Evolutionary conservation across 2,888 invertebrate species (phyloP).

Genomic region (Carpatolechia fugitivella): DNA sequence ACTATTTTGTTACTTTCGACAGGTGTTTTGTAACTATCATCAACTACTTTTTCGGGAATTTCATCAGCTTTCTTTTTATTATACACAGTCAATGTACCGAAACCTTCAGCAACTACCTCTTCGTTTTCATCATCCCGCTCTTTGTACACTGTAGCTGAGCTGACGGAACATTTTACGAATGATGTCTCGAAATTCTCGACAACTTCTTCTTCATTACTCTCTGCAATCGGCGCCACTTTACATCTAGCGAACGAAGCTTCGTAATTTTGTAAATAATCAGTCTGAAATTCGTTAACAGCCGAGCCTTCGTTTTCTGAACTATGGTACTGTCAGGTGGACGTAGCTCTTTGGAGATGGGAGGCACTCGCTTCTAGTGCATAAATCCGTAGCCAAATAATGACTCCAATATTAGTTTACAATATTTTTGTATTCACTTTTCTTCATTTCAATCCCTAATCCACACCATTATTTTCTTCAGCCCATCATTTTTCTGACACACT

Average conservation of each 20-base stretch:
- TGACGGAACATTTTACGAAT: not conserved
- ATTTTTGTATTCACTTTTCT: no score
- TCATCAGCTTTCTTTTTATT: not conserved
- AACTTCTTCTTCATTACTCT: not conserved
- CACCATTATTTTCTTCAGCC: no score
- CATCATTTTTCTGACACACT: no score
- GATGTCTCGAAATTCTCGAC: not conserved
- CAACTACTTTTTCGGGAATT: not conserved
- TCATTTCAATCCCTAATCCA: no score
- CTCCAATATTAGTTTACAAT: no score
- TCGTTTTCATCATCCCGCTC: not conserved
- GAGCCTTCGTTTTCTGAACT: no score
- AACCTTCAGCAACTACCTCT: not conserved
- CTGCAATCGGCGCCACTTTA: not conserved
- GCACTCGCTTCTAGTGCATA: no score
- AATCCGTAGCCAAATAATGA: no score
- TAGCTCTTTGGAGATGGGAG: no score
- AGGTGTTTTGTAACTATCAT: not conserved
- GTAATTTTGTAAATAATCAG: not conserved
- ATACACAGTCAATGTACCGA: no score
- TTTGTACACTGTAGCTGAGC: not conserved
- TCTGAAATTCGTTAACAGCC: not conserved
- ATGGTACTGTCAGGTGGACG: no score
- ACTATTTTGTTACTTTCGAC: not conserved
- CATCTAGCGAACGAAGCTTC: not conserved